Evolutionary conservation across 1,140 invertebrate species (phyloP).

Genomic region (Saccostrea echinata): DNA sequence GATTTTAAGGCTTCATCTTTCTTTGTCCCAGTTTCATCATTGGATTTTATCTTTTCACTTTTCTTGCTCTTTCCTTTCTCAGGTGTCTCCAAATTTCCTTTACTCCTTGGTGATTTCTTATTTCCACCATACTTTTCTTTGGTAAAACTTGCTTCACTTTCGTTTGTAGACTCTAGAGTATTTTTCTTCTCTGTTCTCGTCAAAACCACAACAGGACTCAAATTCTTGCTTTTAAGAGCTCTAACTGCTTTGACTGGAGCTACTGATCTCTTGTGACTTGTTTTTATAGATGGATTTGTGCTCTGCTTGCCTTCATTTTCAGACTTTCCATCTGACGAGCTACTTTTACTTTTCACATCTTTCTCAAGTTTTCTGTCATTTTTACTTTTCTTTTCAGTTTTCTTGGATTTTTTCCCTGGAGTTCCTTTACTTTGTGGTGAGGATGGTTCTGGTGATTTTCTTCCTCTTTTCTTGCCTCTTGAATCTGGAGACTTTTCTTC

Average conservation of each 20-base stretch:
- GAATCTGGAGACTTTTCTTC: constrained; percentile 20
- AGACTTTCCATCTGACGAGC: background rate
- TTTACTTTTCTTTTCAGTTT: background rate
- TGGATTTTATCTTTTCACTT: background rate
- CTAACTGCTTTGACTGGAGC: background rate
- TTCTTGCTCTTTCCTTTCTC: background rate
- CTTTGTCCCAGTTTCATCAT: background rate
- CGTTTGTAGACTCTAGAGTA: background rate
- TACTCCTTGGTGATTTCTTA: constrained; percentile 22
- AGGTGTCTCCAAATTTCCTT: background rate
- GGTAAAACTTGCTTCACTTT: constrained; percentile 16
- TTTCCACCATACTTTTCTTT: background rate
- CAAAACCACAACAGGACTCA: background rate
- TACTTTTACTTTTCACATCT: background rate
- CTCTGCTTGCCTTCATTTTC: background rate
- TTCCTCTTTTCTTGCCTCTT: background rate
- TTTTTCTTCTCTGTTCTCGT: constrained; percentile 13
- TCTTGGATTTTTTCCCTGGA: background rate
- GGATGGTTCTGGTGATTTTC: background rate
- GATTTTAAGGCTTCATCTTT: background rate
- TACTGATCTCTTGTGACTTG: background rate
- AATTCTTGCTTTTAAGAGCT: background rate
- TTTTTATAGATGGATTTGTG: background rate
- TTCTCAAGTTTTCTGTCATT: background rate
- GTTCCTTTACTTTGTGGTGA: background rate